Conservation (phyloP, 2,888 invertebrate genomes). For the Nymphalis urticae region DNA sequence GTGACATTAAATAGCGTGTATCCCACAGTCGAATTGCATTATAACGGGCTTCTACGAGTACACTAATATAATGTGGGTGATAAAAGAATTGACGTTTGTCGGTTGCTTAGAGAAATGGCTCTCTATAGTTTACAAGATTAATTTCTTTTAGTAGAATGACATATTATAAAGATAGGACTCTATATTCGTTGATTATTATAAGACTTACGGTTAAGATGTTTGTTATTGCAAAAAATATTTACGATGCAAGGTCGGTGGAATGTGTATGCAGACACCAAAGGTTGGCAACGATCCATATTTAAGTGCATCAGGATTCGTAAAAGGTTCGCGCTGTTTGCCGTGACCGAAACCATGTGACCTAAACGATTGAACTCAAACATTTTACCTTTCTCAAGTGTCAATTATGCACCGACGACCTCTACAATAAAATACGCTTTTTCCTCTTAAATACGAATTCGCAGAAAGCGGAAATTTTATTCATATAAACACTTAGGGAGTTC, state of each 20-base stretch:
- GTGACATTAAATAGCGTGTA: background rate
- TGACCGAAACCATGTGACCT: conserved; percentile 46
- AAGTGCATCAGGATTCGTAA: conserved; percentile 37
- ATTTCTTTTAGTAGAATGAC: no score
- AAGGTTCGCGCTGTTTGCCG: conserved; percentile 52
- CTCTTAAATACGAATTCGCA: conserved; percentile 25
- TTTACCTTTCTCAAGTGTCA: conserved; percentile 35
- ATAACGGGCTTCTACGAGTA: background rate
- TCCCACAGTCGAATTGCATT: background rate
- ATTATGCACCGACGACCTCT: conserved; percentile 31
- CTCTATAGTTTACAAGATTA: no score
- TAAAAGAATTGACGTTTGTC: background rate
- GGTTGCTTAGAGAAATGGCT: background rate
- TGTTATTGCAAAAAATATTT: conserved; percentile 13
- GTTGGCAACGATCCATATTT: conserved; percentile 41
- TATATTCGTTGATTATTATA: background rate
- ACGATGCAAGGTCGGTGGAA: conserved; percentile 12
- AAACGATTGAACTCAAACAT: conserved; percentile 29
- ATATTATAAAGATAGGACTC: no score
- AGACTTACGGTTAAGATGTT: background rate
- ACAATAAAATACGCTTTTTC: conserved; percentile 26
- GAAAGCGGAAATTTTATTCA: conserved; percentile 20
- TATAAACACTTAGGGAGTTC: background rate
- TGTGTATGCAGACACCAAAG: conserved; percentile 27
- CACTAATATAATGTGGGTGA: background rate